Evolutionary conservation across 2,113 vertebrate genomes (phyloP), one percentile per base, ranked within the genome.

Genomic region (Mastomys coucha): DNA sequence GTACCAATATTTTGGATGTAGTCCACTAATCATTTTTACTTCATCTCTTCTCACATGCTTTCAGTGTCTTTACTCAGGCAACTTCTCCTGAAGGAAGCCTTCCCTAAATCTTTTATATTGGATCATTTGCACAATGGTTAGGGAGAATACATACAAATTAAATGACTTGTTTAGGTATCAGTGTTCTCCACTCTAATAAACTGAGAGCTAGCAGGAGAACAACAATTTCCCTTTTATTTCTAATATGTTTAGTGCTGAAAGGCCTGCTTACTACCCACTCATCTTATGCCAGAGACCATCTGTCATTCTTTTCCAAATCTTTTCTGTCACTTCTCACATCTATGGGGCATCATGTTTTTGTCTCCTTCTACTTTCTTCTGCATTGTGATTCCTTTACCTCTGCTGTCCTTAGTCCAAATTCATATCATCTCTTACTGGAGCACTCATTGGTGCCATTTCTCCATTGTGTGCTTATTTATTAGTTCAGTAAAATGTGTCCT

Each of bases 61-160:
- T 82, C 89, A 42, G 72, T 97, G 63, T 69, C 10, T 96, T 94
- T 91, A 89, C 31, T 80, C 11, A 88, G 51, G 28, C 8, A 75
- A 84, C 5, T 63, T 82, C 39, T 80, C 75, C 45, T 39, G 42
- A 96, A 95, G 58, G 42, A 91, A 96, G 22, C 11, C 51, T 94
- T 91, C 39, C 5, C 2, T 82, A 69, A 87, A 70, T 92, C 60
- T 60, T 96, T 39, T 14, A 76, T 20, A 58, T 33, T 77, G 36
- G 6, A 31, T 91, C 93, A 91, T 81, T 51, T 93, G 36, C 16
- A 92, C 65, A 86, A 56, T 67, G n/a, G 28, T 76, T 80, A 88
- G 58, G 76, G n/a, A 39, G 24, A 94, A 94, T 81, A 69, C 2
- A 56, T 90, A 88, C 17, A 60, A 51, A 84, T 77, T 93, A 93